Evolutionary conservation across 2,888 invertebrate species (phyloP).

Genomic region (Plebejus anna): DNA sequence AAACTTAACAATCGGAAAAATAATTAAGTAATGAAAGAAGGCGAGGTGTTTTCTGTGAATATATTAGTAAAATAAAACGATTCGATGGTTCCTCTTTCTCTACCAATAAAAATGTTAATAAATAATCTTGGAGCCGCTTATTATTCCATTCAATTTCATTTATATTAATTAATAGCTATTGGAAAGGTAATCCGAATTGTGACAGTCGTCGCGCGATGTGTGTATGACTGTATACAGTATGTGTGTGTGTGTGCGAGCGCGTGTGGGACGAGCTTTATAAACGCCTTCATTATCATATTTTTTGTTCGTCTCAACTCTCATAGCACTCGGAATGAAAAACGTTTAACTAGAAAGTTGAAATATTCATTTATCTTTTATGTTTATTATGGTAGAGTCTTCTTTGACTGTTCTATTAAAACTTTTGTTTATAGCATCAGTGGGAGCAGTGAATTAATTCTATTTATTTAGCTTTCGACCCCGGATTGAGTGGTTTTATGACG

Average conservation of each 20-base stretch:
- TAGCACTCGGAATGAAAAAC: conserved; percentile 3
- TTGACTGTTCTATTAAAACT: background rate
- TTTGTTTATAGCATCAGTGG: background rate
- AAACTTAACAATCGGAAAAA: too few species aligned
- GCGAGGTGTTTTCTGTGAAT: background rate
- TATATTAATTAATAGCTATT: conserved; percentile 18
- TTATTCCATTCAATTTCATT: conserved; percentile 17
- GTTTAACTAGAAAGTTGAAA: conserved; percentile 22
- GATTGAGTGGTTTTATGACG: background rate
- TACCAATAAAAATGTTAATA: background rate
- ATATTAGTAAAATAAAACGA: background rate
- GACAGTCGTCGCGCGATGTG: background rate
- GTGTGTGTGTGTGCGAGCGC: background rate
- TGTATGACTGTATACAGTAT: too few species aligned
- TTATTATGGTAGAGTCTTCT: background rate
- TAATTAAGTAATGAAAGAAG: background rate
- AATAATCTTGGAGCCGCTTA: background rate
- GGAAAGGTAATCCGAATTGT: background rate
- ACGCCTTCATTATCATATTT: conserved; percentile 20
- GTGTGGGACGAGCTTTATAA: conserved; percentile 20
- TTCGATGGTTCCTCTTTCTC: background rate
- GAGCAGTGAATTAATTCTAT: background rate
- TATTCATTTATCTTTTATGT: conserved; percentile 12
- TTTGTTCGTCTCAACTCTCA: conserved; percentile 3
- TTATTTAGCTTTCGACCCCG: background rate